Percentiles rank a stretch among this genome's conserved stretches.
Evolutionary conservation across 2,797 vertebrate genomes (phyloP).

Genomic region (Alfaro cultratus): DNA sequence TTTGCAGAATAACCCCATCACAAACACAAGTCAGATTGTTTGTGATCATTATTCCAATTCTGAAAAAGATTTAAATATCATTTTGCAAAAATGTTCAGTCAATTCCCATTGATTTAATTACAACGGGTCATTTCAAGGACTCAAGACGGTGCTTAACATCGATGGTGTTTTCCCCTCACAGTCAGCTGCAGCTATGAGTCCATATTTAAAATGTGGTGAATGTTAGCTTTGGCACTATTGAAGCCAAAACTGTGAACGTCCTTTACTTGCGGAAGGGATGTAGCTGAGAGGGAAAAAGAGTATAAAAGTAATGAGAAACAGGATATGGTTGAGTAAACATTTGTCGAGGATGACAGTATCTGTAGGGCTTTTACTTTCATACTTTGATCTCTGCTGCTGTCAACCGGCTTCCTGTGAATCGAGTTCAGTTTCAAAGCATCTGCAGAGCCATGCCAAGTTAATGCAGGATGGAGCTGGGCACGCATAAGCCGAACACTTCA

Average conservation of each 20-base stretch:
- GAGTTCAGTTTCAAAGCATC: conserved; percentile 60
- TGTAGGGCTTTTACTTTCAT: conserved; percentile 67
- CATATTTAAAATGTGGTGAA: neutral
- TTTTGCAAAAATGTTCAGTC: conserved; percentile 14
- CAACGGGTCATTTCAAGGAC: conserved; percentile 20
- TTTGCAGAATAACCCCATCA: conserved; percentile 17
- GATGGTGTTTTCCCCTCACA: neutral
- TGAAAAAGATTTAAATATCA: conserved; percentile 27
- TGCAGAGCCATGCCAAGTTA: conserved; percentile 55
- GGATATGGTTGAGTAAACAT: conserved; percentile 73
- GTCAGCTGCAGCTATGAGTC: neutral
- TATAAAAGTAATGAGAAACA: conserved; percentile 71
- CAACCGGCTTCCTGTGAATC: conserved; percentile 68
- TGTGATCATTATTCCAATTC: conserved; percentile 8
- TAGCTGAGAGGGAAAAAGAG: conserved; percentile 44
- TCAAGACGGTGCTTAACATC: neutral
- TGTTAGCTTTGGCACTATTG: conserved; percentile 13
- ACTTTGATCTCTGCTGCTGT: conserved; percentile 79
- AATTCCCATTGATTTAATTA: conserved; percentile 27
- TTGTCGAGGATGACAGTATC: conserved; percentile 76
- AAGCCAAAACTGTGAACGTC: conserved; percentile 17
- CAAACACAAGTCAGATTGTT: neutral
- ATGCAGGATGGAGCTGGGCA: conserved; percentile 52
- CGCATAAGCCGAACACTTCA: conserved; percentile 42
- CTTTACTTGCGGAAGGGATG: conserved; percentile 36